Evolutionary conservation across 2,113 vertebrate genomes (phyloP).

Genomic region (Empidonax alnorum): DNA sequence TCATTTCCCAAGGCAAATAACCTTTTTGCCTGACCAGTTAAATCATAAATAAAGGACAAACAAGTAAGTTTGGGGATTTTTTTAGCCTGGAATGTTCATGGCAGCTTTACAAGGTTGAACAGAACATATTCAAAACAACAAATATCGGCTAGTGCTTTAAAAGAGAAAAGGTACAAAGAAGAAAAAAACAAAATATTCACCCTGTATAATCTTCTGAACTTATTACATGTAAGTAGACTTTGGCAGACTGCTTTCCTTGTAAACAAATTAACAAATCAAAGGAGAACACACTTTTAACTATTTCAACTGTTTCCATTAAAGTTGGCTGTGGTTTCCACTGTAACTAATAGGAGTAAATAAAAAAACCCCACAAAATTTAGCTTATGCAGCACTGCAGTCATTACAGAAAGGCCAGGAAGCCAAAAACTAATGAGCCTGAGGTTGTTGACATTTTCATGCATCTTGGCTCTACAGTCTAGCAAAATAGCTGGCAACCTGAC

Average conservation of each 20-base stretch:
- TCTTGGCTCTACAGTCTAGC: conserved; percentile 18
- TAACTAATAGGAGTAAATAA: conserved; percentile 41
- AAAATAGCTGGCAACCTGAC: conserved; percentile 29
- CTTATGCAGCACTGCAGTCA: conserved; percentile 10
- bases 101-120: background rate
- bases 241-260: background rate
- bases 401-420: conserved; percentile 37
- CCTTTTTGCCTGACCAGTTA: background rate
- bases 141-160: background rate
- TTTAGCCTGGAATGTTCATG: background rate
- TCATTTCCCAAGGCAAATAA: background rate
- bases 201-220: background rate
- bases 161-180: background rate
- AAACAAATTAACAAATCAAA: conserved; percentile 48
- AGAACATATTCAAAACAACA: background rate
- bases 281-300: background rate
- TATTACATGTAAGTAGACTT: background rate
- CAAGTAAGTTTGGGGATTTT: background rate
- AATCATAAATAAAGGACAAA: background rate
- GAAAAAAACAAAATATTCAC: background rate
- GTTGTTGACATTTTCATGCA: conserved; percentile 44
- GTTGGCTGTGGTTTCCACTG: background rate
- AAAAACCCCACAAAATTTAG: background rate
- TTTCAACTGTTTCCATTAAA: conserved; percentile 6
- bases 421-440: conserved; percentile 52